Base-by-base conservation (phyloP, 2,888 invertebrate species). In the Agrochola circellaris region DNA sequence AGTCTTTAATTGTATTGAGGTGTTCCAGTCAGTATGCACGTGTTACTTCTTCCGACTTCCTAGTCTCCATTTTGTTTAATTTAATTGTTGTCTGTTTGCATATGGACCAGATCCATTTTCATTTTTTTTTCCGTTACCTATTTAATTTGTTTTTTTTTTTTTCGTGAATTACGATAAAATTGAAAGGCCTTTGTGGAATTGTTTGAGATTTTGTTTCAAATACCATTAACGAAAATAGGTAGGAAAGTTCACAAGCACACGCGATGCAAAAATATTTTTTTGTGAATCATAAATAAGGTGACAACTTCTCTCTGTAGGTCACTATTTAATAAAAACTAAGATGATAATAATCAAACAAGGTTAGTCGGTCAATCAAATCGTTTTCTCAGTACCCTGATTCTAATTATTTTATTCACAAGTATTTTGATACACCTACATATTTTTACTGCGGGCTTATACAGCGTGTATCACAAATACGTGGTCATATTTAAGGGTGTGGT, bases 361-460 rank as follows among this genome's bases (percentile, higher is more conserved):
- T 54, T 11, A 45, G 0, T 2, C 0, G 48, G 62, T 38, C 48
- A 48, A 30, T 51, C 0, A 51, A 72, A 20, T 26, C 30, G 17
- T 58, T 73, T 58, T 51, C n/a, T n/a, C 38, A 34, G 2, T 34
- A 64, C 54, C 13, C 34, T 51, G 51, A 65, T 78, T 65, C 3
- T 34, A 42, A 79, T 75, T 20, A 64, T 54, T 58, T 58, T 34
- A 58, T 9, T 38, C 45, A 51, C 17, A 23, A 67, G 17, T 73
- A 15, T 54, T 62, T 73, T 73, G 51, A 64, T 8, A 51, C 67
- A 75, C 34, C 51, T n/a, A 64, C 3, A 3, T 34, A 38, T 69
- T 65, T 60, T 30, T 15, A 23, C 15, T 17, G 11, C 13, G n/a
- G 26, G 45, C 58, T 56, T 48, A 34, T 67, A 51, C 6, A 68